Conservation (phyloP, 2,113 vertebrate genomes). For the Apteryx owenii region DNA sequence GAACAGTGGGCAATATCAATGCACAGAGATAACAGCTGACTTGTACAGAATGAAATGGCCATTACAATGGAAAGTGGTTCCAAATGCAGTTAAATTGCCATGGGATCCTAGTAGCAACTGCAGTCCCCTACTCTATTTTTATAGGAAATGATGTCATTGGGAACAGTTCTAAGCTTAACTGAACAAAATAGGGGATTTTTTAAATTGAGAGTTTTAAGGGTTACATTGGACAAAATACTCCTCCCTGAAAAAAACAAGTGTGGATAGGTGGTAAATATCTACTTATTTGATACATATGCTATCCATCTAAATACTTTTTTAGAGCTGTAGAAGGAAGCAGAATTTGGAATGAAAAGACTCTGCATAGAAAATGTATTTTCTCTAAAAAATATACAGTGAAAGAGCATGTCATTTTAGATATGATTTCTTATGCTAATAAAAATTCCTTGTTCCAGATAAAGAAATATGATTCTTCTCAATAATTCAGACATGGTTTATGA, state of each 20-base stretch:
- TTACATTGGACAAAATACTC: not conserved
- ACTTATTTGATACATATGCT: not conserved
- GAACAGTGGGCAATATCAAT: not conserved
- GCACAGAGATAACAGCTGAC: not conserved
- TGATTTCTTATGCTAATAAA: not conserved
- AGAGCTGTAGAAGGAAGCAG: not conserved
- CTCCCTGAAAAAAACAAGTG: not conserved
- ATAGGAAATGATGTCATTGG: not conserved
- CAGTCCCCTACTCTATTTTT: not conserved
- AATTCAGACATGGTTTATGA: not conserved
- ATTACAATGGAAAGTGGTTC: not conserved
- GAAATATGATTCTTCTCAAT: not conserved
- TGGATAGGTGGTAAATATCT: not conserved
- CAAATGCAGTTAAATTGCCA: not conserved
- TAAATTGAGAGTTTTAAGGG: not conserved
- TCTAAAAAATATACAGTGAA: not conserved
- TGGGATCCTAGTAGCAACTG: not conserved
- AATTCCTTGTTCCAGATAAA: not conserved
- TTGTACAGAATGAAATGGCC: rapidly evolving
- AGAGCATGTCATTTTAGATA: not conserved
- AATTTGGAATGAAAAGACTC: not conserved
- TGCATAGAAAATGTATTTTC: not conserved
- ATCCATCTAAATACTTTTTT: not conserved
- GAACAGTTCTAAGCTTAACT: not conserved
- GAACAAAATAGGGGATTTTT: not conserved